Conservation (phyloP, 2,888 invertebrate species). For the Xestia sexstrigata region DNA sequence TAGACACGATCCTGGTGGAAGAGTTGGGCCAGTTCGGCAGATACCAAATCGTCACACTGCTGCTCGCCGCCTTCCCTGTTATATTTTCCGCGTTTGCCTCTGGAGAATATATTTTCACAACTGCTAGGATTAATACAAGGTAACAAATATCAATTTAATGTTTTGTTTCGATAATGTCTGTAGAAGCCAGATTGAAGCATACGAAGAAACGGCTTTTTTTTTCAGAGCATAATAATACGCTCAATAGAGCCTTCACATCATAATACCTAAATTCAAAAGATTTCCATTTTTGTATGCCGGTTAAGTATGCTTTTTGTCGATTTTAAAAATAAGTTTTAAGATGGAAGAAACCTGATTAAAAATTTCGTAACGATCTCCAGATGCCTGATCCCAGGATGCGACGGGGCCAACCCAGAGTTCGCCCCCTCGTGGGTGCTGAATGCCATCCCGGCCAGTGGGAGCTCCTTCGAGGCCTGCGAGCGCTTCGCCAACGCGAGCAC, state of each 20-base stretch:
- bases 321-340: too few species aligned
- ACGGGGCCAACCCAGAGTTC: slow-evolving; percentile 75
- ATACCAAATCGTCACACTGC: slow-evolving; percentile 82
- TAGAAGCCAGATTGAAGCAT: not conserved
- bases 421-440: slow-evolving; percentile 79
- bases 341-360: not conserved
- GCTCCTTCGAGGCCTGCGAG: slow-evolving; percentile 79
- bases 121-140: slow-evolving; percentile 85
- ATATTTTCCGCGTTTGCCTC: slow-evolving; percentile 86
- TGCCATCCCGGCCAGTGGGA: slow-evolving; percentile 77
- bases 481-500: slow-evolving; percentile 74
- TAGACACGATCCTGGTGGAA: slow-evolving; percentile 82
- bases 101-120: slow-evolving; percentile 87
- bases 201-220: not conserved
- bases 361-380: slow-evolving; percentile 64
- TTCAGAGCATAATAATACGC: too few species aligned
- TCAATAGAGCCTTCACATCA: too few species aligned
- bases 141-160: slow-evolving; percentile 54
- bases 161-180: not conserved
- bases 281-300: not conserved
- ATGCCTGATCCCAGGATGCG: slow-evolving; percentile 82
- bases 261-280: not conserved
- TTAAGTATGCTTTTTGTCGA: not conserved
- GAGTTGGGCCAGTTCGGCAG: slow-evolving; percentile 86
- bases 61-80: slow-evolving; percentile 82